Base-by-base conservation (phyloP, 2,113 vertebrate genomes). In the Condylura cristata region DNA sequence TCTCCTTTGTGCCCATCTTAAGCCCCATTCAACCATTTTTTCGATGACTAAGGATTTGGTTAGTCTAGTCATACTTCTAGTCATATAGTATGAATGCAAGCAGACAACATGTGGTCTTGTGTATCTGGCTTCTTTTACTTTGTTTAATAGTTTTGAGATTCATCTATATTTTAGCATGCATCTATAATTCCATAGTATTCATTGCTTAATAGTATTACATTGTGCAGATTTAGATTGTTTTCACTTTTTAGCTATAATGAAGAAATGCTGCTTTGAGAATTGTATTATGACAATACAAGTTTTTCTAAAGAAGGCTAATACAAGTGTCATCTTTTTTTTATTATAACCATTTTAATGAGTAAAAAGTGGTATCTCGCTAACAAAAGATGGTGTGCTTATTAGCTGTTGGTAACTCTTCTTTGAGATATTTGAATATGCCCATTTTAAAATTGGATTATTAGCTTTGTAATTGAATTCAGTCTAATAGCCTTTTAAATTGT, bases 301-400 rank as follows among this genome's bases (percentile, higher is more conserved):
- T 60, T 93, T 44, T 53, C 60, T 6, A 58, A 68, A 61, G 8
- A 74, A 46, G 3, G 41, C 7, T 41, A 86, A 95, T 37, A 86
- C n/a, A 85, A 84, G 53, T 63, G 16, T 76, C 16, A 20, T 20
- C 30, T 63, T 75, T 76, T 75, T 76, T 81, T 92, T 80, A 72
- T 81, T 84, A 60, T 39, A 90, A 53, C 22, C 58, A 82, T 86
- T 80, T 20, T 86, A 97, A 24, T 89, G 48, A 28, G 12, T 82
- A 56, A 26, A 8, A 80, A 84, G 32, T 95, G 16, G 11, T 68
- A 86, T 93, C 75, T 91, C 63, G 85, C 65, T 51, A 9, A 51
- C 48, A 51, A 51, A 17, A 51, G 48, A 51, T 17, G 51, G 60
- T 72, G 9, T 66, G 6, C 6, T 65, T 92, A 75, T 53, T 76